These are phyloP conservation scores for Cistogaster globosa DNA, from an alignment of 2,888 invertebrate genomes.

Conservation along the genomic window DNA sequence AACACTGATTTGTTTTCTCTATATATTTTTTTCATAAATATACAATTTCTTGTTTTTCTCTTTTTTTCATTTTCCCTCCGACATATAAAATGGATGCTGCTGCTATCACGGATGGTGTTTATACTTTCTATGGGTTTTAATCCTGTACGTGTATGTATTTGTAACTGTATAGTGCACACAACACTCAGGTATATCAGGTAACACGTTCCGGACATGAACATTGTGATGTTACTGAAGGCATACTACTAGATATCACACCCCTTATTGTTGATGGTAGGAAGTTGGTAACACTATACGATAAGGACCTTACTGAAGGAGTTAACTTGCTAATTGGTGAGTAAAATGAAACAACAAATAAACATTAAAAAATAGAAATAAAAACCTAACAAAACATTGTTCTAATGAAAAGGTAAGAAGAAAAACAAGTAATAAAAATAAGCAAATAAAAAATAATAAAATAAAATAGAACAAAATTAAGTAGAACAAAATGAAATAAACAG, in stretches of 20 bases:
- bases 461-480: not conserved
- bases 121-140: constrained; percentile 40
- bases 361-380: constrained; percentile 7
- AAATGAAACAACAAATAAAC: constrained; percentile 55
- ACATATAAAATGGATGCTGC: constrained; percentile 28
- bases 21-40: constrained; percentile 36
- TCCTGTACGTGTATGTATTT: constrained; percentile 16
- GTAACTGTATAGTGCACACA: constrained; percentile 83
- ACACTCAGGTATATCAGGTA: constrained; percentile 87
- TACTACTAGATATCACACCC: constrained; percentile 88
- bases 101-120: constrained; percentile 27
- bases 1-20: constrained; percentile 67
- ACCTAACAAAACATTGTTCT: not conserved
- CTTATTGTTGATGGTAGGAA: constrained; percentile 87
- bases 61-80: not conserved
- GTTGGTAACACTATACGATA: constrained; percentile 88
- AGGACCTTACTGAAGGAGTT: constrained; percentile 89
- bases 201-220: constrained; percentile 88
- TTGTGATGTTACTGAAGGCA: constrained; percentile 88
- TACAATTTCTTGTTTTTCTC: constrained; percentile 20
- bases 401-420: not conserved
- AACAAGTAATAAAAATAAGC: not conserved
- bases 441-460: constrained; percentile 4
- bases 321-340: constrained; percentile 88
- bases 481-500: too few relatives aligned